phyloP scores from a whole-genome alignment of 2,888 invertebrate species.

The Papilio protenor region DNA sequence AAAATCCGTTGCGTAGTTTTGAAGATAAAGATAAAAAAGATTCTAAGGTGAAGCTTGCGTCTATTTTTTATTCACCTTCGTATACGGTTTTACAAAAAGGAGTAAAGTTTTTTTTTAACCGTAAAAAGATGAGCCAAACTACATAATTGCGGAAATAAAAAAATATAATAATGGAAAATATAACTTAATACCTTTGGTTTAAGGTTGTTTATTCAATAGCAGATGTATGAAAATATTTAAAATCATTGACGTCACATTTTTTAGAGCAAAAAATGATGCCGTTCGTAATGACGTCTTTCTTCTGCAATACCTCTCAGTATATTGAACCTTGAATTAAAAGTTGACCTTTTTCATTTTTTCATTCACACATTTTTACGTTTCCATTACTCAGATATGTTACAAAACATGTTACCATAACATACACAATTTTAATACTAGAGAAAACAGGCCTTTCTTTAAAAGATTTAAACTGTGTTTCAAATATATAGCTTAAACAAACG shows the following conservation, averaged over 20 bases:
- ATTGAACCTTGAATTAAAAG: constrained; percentile 19
- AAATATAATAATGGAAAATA: not conserved
- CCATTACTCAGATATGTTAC: not conserved
- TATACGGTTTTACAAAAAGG: not conserved
- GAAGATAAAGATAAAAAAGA: no score
- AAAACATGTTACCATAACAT: no score
- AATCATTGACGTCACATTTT: constrained; percentile 26
- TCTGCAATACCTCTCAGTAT: not conserved
- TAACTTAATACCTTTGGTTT: not conserved
- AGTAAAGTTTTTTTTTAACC: not conserved
- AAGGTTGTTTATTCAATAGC: not conserved
- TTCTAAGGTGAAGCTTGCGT: no score
- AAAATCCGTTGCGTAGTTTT: no score
- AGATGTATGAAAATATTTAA: not conserved
- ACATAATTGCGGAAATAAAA: constrained; percentile 15
- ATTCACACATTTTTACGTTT: not conserved
- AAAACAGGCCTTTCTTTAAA: no score
- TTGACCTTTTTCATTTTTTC: not conserved
- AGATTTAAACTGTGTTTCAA: no score
- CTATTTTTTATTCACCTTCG: no score
- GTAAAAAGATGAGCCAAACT: not conserved
- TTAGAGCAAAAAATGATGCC: not conserved
- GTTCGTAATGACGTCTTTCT: not conserved
- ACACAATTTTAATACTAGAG: no score
- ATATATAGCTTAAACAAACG: no score